Base-by-base conservation (phyloP, 2,113 vertebrate genomes). In the Phylloscopus trochiloides region DNA sequence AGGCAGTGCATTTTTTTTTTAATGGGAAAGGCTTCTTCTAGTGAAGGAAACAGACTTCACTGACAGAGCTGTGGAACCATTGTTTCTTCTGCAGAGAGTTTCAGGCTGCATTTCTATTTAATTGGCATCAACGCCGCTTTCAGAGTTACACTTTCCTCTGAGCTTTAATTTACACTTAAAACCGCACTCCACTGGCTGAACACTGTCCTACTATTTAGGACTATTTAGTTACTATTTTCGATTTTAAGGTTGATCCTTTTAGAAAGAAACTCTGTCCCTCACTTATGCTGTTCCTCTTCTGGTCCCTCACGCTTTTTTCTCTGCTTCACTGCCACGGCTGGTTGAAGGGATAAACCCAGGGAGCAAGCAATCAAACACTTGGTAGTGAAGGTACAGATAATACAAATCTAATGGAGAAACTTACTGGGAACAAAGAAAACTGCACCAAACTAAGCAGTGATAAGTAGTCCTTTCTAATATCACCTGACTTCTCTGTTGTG, bases 31-130 rank as follows among this genome's bases (percentile, higher is more conserved):
- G 40, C 48, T 90, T 93, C 90, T 94, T 85, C 81, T 66, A 94
- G 87, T 58, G 78, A 75, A 93, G 87, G 87, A 96, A 97, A 85
- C 45, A 95, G 84, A 50, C 76, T 61, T 83, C 2, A 52, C 42
- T 70, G 89, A 86, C 66, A 93, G 71, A 90, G 18, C 24, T 66
- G 70, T 73, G 77, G 70, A 89, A 78, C 81, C 2, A 21, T 47
- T 61, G 52, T 82, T 96, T 78, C 80, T 91, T 85, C 57, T 58
- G 50, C 21, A 54, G 58, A 62, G 74, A 68, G 14, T 83, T 91
- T 82, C 87, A 88, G 92, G 10, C 81, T 96, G 54, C 34, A 47
- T 82, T 96, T 95, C 77, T 91, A 28, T 70, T 96, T 96, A 96
- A 95, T 90, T 95, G 92, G n/a, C 59, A 58, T 76, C 62, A 87